A percentile compares a stretch with the other conserved stretches of the same genome.
These are phyloP conservation scores for Hirundichthys speculiger DNA, from an alignment of 2,113 vertebrate genomes.

Conservation along the genomic window DNA sequence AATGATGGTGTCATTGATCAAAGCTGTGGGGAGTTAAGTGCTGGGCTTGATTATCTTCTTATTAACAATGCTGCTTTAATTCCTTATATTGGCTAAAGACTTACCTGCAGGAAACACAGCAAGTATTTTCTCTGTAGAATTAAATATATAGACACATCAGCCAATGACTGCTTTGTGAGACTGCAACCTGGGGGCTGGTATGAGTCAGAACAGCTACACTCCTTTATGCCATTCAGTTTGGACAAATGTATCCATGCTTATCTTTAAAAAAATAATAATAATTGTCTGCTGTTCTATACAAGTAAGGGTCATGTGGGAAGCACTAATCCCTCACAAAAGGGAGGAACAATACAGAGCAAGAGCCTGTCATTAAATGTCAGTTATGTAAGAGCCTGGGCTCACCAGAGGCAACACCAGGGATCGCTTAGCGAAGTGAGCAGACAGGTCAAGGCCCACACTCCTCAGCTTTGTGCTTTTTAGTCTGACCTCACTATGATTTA, in stretches of 20 bases:
- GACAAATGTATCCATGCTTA: not conserved
- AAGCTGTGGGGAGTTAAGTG: too few relatives aligned
- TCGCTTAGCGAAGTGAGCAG: conserved; percentile 33
- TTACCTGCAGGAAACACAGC: conserved; percentile 2
- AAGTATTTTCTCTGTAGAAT: conserved; percentile 10
- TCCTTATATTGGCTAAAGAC: too few relatives aligned
- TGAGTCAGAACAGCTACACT: conserved; percentile 38
- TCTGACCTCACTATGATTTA: conserved; percentile 8
- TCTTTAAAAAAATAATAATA: conserved; percentile 4
- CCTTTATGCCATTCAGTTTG: not conserved
- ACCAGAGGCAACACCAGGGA: conserved; percentile 12
- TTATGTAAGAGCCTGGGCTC: conserved; percentile 57
- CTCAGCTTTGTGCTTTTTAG: conserved; percentile 24
- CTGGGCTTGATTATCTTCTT: too few relatives aligned
- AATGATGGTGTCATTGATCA: too few relatives aligned
- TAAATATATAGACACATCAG: not conserved
- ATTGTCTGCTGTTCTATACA: not conserved
- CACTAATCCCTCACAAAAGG: not conserved
- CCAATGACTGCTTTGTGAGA: conserved; percentile 17
- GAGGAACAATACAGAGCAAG: conserved; percentile 16
- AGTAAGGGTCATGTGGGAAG: not conserved
- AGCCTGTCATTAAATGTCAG: conserved; percentile 57
- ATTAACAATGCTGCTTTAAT: too few relatives aligned
- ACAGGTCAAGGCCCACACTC: conserved; percentile 45
- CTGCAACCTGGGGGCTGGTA: conserved; percentile 66